phyloP scores from a whole-genome alignment of 2,888 invertebrate genomes.

The Nematopogon swammerdamellus region DNA sequence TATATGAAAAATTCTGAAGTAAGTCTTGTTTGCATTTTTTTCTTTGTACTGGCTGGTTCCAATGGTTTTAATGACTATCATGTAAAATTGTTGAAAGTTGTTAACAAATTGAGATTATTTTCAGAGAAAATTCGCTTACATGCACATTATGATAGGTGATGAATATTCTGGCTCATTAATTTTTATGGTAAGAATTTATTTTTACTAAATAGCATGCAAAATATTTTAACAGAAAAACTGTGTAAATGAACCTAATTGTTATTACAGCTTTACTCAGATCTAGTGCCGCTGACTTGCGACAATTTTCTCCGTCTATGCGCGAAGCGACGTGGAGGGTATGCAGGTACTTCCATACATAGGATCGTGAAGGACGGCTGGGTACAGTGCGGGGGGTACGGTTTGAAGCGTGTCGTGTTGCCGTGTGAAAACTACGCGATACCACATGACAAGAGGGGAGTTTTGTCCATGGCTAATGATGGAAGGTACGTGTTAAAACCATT shows the following conservation, averaged over 20 bases:
- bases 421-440: conserved; percentile 68
- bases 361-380: conserved; percentile 69
- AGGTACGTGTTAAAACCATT: conserved; percentile 25
- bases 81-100: not conserved
- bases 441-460: conserved; percentile 63
- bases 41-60: no score
- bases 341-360: conserved; percentile 59
- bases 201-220: not conserved
- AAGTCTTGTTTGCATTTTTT: conserved; percentile 18
- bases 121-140: conserved; percentile 55
- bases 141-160: conserved; percentile 47
- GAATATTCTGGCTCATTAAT: conserved; percentile 47
- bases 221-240: no score
- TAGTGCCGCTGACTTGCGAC: conserved; percentile 55
- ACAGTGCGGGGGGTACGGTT: conserved; percentile 59
- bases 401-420: conserved; percentile 32
- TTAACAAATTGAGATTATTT: conserved; percentile 18
- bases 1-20: conserved; percentile 40
- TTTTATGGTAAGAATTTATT: conserved; percentile 47
- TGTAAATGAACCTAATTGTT: no score
- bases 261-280: conserved; percentile 54
- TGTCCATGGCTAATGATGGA: conserved; percentile 70
- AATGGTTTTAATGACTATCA: no score
- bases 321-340: conserved; percentile 40
- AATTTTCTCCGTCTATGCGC: conserved; percentile 57